Percentiles rank a stretch among this genome's conserved stretches.
These are phyloP conservation scores for Plebejus argus DNA, from an alignment of 2,888 invertebrate species.

Conservation along the genomic window DNA sequence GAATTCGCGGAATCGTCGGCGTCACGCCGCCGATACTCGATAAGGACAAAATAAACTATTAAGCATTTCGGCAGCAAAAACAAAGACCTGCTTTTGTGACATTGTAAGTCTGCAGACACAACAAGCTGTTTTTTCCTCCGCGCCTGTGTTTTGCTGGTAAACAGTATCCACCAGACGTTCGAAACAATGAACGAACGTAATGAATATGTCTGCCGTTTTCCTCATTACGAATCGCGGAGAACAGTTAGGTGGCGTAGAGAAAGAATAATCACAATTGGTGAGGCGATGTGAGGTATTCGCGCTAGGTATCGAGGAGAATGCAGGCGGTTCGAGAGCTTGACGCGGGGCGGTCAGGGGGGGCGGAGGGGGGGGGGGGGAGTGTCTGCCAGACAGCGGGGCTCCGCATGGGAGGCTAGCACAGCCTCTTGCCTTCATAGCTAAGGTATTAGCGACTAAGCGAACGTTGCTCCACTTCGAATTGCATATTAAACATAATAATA, in stretches of 20 bases:
- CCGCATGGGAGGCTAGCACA: conserved; percentile 79
- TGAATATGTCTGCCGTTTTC: conserved; percentile 19
- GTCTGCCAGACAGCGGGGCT: conserved; percentile 81
- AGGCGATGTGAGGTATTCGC: conserved; percentile 61
- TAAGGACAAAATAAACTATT: conserved; percentile 10
- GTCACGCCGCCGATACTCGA: background rate
- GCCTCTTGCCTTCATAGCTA: conserved; percentile 73
- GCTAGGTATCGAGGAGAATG: conserved; percentile 59
- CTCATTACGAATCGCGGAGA: conserved; percentile 11
- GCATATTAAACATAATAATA: background rate
- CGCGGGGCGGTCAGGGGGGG: conserved; percentile 43
- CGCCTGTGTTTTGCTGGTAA: conserved; percentile 15
- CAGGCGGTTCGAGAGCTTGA: conserved; percentile 46
- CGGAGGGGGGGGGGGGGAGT: conserved; percentile 48
- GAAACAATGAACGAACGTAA: conserved; percentile 23
- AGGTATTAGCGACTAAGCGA: conserved; percentile 56
- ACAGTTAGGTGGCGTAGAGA: conserved; percentile 35
- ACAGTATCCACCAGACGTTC: conserved; percentile 20
- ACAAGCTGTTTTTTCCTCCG: background rate
- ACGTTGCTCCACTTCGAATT: conserved; percentile 70
- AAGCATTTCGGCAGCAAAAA: conserved; percentile 10
- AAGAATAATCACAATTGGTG: conserved; percentile 52
- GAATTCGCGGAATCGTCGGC: background rate
- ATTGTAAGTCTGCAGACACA: conserved; percentile 10
- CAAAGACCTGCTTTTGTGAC: conserved; percentile 17